These are phyloP conservation scores for Lutraria rhynchaena DNA, from an alignment of 1,140 invertebrate species.

Conservation along the genomic window DNA sequence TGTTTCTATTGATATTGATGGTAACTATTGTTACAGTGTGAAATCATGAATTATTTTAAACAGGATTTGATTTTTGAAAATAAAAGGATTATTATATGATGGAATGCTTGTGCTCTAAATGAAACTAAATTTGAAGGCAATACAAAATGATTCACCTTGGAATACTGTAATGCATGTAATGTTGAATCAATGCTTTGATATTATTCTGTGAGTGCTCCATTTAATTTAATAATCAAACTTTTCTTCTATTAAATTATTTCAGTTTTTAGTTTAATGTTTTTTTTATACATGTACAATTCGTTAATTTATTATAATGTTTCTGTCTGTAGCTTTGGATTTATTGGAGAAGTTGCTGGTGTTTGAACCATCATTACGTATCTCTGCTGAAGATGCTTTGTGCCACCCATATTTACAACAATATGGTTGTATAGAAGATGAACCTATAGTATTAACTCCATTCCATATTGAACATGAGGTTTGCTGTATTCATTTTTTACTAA, in stretches of 20 bases:
- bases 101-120: too few relatives aligned
- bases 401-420: conserved; percentile 93
- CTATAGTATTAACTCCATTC: conserved; percentile 79
- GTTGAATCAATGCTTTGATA: too few relatives aligned
- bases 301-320: too few relatives aligned
- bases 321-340: conserved; percentile 96
- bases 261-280: too few relatives aligned
- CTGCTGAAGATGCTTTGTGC: conserved; percentile 94
- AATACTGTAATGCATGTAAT: too few relatives aligned
- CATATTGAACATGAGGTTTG: conserved; percentile 62
- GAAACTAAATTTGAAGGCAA: too few relatives aligned
- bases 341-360: conserved; percentile 97
- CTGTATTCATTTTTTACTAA: too few relatives aligned
- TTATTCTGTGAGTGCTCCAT: too few relatives aligned
- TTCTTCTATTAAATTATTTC: too few relatives aligned
- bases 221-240: too few relatives aligned
- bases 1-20: conserved; percentile 40
- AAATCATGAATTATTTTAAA: not conserved
- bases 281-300: too few relatives aligned
- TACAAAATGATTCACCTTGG: too few relatives aligned
- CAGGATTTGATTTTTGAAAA: not conserved
- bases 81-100: not conserved
- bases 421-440: conserved; percentile 96
- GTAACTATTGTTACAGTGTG: conserved; percentile 6
- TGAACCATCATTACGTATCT: conserved; percentile 95